Evolutionary conservation across 2,113 vertebrate species (phyloP).

Genomic region (Platycercus adscitus): DNA sequence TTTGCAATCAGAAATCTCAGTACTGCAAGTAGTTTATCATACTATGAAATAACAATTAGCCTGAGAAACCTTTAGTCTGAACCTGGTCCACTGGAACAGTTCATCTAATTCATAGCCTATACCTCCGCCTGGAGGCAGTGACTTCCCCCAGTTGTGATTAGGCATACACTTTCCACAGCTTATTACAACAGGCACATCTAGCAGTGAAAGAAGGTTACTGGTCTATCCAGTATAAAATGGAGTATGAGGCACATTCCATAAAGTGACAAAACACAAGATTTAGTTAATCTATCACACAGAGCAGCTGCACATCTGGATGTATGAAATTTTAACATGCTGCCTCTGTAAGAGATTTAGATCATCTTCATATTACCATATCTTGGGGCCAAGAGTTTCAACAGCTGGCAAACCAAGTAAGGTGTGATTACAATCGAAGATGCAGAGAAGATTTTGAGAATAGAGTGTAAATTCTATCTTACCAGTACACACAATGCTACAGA

Average conservation of each 20-base stretch:
- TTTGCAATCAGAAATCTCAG: not conserved
- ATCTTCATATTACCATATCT: not conserved
- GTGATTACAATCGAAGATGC: not conserved
- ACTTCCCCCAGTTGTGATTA: not conserved
- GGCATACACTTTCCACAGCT: not conserved
- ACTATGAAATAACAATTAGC: not conserved
- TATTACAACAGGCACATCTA: not conserved
- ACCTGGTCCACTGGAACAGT: not conserved
- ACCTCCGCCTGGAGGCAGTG: not conserved
- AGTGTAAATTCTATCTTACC: not conserved
- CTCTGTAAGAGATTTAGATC: accelerated
- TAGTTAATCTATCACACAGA: not conserved
- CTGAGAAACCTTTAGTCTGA: not conserved
- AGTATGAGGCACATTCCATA: not conserved
- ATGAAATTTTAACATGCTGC: not conserved
- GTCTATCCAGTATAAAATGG: not conserved
- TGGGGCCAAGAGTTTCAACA: not conserved
- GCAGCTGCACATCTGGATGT: not conserved
- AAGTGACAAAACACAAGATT: not conserved
- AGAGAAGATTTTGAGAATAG: not conserved
- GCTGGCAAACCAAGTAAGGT: not conserved
- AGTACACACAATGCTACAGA: not conserved
- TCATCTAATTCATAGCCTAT: not conserved
- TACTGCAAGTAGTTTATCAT: accelerated
- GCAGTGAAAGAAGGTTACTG: not conserved